Base-by-base conservation (phyloP, 2,888 invertebrate genomes). In the Acrobasis repandana region DNA sequence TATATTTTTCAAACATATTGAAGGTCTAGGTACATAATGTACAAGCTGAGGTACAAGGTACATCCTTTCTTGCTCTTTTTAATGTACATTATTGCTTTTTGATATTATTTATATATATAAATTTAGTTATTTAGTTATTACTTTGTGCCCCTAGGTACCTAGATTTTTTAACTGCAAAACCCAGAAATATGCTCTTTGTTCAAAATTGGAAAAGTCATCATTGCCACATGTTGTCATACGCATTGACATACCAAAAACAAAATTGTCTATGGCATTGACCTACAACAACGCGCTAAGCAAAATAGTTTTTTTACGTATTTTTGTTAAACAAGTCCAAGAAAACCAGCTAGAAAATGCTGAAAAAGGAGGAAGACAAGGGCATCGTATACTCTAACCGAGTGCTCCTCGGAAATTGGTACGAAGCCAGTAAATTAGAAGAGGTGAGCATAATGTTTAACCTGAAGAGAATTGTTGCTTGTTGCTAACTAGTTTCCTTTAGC, bases 341-440 rank as follows among this genome's bases (percentile, higher is more conserved):
- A 60, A 9, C 43, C 54, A 61, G 61, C 46, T 50, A 48, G 5
- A 16, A 72, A 63, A 83, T 81, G 77, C 67, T 70, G 9, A 85
- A 81, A 65, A 64, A 67, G 59, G 80, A 84, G 5, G 75, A 80
- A 62, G 90, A 90, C 68, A 91, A 86, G 72, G 87, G 82, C 18
- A 86, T 90, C 62, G 82, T 87, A 64, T 92, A 85, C 73, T 75
- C 82, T 65, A 90, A 88, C 66, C 76, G 88, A 60, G 90, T 90
- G 18, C 88, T 76, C 38, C 72, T 88, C 8, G 91, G 91, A 61
- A 90, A 91, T 76, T 92, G 92, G 92, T 90, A 85, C 73, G 91
- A 92, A 74, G 80, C 88, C 15, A 67, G 80, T n/a, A 77, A 83
- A 72, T 77, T 91, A 63, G 90, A 91, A 69, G 91, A 92, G 83